These are phyloP conservation scores for Glareola pratincola DNA, from an alignment of 2,113 vertebrate species.

Conservation along the genomic window DNA sequence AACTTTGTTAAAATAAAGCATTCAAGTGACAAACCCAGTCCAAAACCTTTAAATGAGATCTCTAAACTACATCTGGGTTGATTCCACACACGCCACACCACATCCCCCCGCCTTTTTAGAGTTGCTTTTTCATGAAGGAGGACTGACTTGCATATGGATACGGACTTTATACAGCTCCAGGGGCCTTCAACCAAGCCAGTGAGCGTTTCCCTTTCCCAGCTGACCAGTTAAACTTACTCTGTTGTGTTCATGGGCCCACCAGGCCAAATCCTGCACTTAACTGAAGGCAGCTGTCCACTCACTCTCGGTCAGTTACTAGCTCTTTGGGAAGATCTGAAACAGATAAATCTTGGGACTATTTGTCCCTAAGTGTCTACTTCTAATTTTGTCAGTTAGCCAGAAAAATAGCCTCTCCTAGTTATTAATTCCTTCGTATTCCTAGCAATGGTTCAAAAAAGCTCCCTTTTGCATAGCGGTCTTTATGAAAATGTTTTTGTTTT, in stretches of 20 bases:
- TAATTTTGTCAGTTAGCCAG: neutral
- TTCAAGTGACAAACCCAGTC: neutral
- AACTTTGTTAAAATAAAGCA: neutral
- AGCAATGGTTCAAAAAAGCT: neutral
- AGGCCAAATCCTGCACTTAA: neutral
- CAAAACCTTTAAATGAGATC: neutral
- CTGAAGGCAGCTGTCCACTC: neutral
- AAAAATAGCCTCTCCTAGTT: neutral
- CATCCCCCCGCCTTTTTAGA: rapidly evolving
- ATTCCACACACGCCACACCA: too few relatives aligned
- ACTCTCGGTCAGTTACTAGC: neutral
- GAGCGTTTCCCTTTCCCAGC: neutral
- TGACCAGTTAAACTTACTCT: neutral
- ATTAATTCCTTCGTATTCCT: neutral
- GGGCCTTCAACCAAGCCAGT: neutral
- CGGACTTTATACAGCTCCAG: neutral
- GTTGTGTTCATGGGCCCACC: neutral
- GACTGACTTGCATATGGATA: neutral
- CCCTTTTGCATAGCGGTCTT: neutral
- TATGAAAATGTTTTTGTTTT: neutral
- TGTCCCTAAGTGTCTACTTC: neutral
- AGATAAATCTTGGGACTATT: neutral
- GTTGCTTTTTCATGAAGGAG: neutral
- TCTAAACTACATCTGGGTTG: neutral
- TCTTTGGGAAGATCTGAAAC: neutral